Conservation (phyloP, 2,797 vertebrate species). For the Trematomus bernacchii region DNA sequence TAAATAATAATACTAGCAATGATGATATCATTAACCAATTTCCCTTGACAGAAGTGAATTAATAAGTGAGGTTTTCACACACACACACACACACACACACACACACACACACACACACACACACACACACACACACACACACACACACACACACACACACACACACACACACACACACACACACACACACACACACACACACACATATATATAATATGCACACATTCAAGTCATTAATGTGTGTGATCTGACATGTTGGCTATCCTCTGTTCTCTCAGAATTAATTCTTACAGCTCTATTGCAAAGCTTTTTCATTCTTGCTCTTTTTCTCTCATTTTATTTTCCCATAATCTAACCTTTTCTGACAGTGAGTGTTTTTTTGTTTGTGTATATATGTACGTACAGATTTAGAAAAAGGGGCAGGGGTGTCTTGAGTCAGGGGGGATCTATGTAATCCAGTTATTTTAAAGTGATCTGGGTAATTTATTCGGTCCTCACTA, state of each 20-base stretch:
- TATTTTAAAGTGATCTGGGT: constrained; percentile 70
- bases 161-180: not conserved
- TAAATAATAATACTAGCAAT: not conserved
- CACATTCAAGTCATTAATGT: not conserved
- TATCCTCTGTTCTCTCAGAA: not conserved
- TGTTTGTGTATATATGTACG: constrained; percentile 5
- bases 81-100: not conserved
- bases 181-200: not conserved
- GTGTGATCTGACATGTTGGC: not conserved
- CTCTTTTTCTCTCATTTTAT: not conserved
- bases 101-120: no score
- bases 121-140: no score
- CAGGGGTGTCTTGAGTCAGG: constrained; percentile 31
- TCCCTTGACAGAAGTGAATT: constrained; percentile 19
- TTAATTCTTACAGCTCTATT: not conserved
- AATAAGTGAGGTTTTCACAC: constrained; percentile 16
- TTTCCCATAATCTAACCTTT: not conserved
- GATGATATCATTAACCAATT: constrained; percentile 39
- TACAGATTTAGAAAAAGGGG: constrained; percentile 10
- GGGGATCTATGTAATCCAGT: constrained; percentile 65
- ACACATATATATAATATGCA: no score
- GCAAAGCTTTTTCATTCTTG: not conserved
- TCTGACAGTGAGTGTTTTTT: not conserved
- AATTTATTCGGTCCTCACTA: constrained; percentile 74
- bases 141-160: no score